A percentile compares a stretch with the other conserved stretches of the same genome.
phyloP scores from a whole-genome alignment of 2,888 invertebrate species.

The Sepioteuthis lessoniana region DNA sequence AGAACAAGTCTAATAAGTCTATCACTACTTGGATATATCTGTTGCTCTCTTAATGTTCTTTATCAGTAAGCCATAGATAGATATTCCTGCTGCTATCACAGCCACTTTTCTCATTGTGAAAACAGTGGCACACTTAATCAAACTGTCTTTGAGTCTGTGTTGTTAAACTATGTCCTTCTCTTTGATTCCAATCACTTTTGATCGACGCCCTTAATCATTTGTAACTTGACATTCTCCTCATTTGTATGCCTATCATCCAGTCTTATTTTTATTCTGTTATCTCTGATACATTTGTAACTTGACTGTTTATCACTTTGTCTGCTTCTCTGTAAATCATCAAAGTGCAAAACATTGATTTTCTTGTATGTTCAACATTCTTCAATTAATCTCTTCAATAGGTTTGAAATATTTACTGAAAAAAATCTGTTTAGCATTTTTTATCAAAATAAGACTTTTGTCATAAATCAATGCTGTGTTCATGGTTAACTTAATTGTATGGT shows the following conservation, averaged over 20 bases:
- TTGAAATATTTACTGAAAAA: neutral
- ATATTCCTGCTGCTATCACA: constrained; percentile 13
- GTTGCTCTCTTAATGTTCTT: neutral
- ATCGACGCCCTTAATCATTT: neutral
- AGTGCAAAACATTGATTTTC: neutral
- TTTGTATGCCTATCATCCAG: neutral
- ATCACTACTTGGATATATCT: constrained; percentile 11
- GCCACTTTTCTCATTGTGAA: constrained; percentile 23
- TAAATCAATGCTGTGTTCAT: neutral
- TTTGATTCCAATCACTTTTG: neutral
- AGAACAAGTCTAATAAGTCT: neutral
- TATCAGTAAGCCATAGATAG: neutral
- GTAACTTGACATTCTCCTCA: neutral
- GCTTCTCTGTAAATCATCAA: neutral
- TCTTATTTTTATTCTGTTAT: neutral
- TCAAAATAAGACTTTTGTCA: neutral
- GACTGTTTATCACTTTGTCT: neutral
- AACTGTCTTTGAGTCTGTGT: neutral
- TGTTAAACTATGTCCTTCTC: neutral
- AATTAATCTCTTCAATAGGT: neutral
- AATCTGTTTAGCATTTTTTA: neutral
- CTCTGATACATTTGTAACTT: neutral
- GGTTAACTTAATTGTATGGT: neutral
- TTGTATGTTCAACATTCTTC: constrained; percentile 16
- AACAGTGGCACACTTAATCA: constrained; percentile 33